Evolutionary conservation across 2,113 vertebrate species (phyloP), one percentile per base, ranked within the genome.

Genomic region (Aphyosemion australe): DNA sequence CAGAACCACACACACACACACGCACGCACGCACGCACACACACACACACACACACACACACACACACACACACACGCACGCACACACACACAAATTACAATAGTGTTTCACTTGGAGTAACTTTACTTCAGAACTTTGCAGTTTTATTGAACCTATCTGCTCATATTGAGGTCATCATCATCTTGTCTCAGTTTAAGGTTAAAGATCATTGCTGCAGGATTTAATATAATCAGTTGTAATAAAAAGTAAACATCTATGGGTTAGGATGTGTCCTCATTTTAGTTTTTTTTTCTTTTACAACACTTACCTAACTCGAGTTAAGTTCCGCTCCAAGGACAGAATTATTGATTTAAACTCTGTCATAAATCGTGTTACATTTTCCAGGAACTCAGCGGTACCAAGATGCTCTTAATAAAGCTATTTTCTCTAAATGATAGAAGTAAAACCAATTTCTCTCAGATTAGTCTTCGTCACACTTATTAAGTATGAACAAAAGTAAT

Each of bases 251-350:
- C 4, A 10, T 3, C 34, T 8, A 7, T 1, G 34, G 4, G 34
- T 37, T 37, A 10, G 9, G 10, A 42, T 10, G 26, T 53, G 15
- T n/a, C 46, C 54, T 16, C 15, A 46, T 67, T 64, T 68, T 53
- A n/a, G 60, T 52, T 65, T n/a, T 58, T 57, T 37, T 13, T n/a
- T 15, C 49, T 19, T 58, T 51, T 15, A 70, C 53, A 70, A 52
- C 65, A 43, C 20, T 67, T 80, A 66, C 55, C 41, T 67, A 78
- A 80, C 52, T 42, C 19, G 20, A 65, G 73, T 80, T 65, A 47
- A 63, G 69, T 50, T 58, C 60, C 16, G 50, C 67, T 31, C 19
- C 31, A 26, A 42, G 56, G 37, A 55, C 15, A 59, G 59, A 65
- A 61, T 15, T 42, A 45, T 66, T 18, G 6, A 61, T 49, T 71